A percentile compares a stretch with the other conserved stretches of the same genome.
phyloP scores from a whole-genome alignment of 2,888 invertebrate species.

The Beris chalybata region DNA sequence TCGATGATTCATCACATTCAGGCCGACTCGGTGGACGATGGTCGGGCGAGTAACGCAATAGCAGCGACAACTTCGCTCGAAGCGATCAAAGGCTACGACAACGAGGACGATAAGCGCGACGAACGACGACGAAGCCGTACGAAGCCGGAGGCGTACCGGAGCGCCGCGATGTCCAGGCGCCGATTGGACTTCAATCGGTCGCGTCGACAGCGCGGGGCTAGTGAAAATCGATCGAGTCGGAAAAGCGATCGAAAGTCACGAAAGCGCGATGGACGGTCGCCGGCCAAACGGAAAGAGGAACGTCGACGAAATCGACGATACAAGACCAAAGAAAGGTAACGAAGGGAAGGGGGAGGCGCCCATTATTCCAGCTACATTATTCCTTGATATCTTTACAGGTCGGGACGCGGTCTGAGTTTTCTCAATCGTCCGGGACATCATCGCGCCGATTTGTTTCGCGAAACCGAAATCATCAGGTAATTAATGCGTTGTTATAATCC shows the following conservation, averaged over 20 bases:
- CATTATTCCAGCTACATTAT: too few species aligned
- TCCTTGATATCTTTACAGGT: too few species aligned
- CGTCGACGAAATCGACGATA: too few species aligned
- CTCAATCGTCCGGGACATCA: too few species aligned
- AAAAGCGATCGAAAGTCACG: neutral
- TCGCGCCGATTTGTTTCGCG: too few species aligned
- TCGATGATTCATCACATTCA: constrained; percentile 35
- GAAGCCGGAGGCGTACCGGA: constrained; percentile 12
- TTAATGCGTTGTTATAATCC: too few species aligned
- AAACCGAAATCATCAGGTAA: too few species aligned
- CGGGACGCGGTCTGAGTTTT: too few species aligned
- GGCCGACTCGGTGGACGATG: constrained; percentile 16
- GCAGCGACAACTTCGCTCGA: constrained; percentile 29
- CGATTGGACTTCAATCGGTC: neutral
- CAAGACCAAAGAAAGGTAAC: too few species aligned
- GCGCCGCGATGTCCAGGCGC: neutral
- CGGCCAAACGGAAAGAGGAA: constrained; percentile 2
- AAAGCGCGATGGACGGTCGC: constrained; percentile 1
- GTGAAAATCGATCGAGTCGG: neutral
- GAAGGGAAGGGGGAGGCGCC: too few species aligned
- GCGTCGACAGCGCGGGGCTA: neutral
- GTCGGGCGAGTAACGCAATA: neutral
- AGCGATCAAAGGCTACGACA: constrained; percentile 34
- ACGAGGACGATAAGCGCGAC: constrained; percentile 20
- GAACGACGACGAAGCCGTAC: neutral